Percentiles rank a stretch among this genome's conserved stretches.
Conservation (phyloP, 2,113 vertebrate species). For the Tragelaphus imberbis region DNA sequence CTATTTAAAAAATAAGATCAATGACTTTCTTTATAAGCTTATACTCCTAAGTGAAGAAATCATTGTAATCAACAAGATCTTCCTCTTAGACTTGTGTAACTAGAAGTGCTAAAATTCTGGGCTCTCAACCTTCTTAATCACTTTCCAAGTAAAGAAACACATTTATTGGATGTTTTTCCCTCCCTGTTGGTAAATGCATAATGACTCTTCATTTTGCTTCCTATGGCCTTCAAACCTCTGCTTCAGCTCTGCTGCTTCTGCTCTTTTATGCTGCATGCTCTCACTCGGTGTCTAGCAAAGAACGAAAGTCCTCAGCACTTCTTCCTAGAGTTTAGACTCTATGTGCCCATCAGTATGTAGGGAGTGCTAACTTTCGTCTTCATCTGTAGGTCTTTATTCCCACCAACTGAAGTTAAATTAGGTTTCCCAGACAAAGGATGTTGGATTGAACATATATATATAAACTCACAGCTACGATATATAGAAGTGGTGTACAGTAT, state of each 20-base stretch:
- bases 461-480: not conserved
- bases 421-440: not conserved
- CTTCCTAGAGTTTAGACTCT: not conserved
- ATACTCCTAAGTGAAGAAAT: not conserved
- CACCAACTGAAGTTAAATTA: not conserved
- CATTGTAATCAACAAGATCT: not conserved
- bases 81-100: not conserved
- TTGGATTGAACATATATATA: not conserved
- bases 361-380: not conserved
- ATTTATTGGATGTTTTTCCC: not conserved
- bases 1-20: not conserved
- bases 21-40: not conserved
- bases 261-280: not conserved
- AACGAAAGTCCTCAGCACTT: not conserved
- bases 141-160: not conserved
- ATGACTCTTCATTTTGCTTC: not conserved
- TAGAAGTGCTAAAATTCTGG: not conserved
- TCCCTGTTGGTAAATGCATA: not conserved
- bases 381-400: not conserved
- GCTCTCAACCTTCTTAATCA: not conserved
- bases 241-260: not conserved
- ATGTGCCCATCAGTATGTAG: not conserved
- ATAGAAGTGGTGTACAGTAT: not conserved
- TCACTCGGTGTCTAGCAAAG: not conserved
- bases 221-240: not conserved